Evolutionary conservation across 2,888 invertebrate species (phyloP).

Genomic region (Barypeithes pellucidus): DNA sequence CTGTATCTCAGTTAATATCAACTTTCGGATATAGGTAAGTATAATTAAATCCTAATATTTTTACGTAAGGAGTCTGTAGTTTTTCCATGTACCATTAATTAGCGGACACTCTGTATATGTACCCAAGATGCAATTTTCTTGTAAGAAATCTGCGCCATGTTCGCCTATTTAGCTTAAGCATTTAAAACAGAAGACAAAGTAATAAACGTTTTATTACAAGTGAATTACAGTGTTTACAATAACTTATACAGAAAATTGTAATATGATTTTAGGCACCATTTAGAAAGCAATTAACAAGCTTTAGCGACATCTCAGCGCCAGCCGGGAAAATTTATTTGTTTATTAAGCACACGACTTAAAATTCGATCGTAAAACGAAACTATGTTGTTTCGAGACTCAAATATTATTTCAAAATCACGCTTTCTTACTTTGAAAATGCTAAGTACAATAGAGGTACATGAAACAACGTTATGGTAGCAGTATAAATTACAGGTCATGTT

Average conservation of each 20-base stretch:
- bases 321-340: conserved; percentile 37
- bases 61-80: too few species aligned
- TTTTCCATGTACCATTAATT: too few species aligned
- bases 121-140: not conserved
- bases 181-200: conserved; percentile 21
- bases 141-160: not conserved
- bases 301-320: conserved; percentile 41
- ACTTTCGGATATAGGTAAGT: too few species aligned
- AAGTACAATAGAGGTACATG: too few species aligned
- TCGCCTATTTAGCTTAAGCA: not conserved
- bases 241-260: conserved; percentile 32
- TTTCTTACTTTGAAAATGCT: conserved; percentile 17
- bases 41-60: too few species aligned
- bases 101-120: too few species aligned
- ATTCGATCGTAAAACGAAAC: conserved; percentile 34
- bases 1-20: too few species aligned
- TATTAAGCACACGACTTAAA: conserved; percentile 31
- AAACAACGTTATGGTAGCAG: too few species aligned
- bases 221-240: conserved; percentile 27
- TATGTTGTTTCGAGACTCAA: conserved; percentile 19
- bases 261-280: conserved; percentile 39
- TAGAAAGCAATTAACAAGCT: conserved; percentile 34
- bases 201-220: conserved; percentile 23
- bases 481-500: too few species aligned
- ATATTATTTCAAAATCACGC: conserved; percentile 9